Evolutionary conservation across 2,888 invertebrate species (phyloP), one percentile per base, ranked within the genome.

Genomic region (Diplolepis rosae): DNA sequence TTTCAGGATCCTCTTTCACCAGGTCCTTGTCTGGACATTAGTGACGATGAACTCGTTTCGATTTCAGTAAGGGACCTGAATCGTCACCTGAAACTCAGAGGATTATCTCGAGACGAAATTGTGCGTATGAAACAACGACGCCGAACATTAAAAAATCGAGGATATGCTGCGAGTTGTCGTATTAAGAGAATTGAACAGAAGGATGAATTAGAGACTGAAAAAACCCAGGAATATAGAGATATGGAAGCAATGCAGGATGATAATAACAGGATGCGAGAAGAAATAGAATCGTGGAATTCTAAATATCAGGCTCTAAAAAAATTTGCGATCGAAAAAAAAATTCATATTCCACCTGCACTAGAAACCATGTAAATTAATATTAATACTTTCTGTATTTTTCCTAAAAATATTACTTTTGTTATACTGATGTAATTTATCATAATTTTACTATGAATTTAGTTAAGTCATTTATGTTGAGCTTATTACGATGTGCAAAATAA

Each of bases 151-250:
- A 99, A 99, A 89, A 99, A 99, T 89, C 92, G 99, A 68, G 98
- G 98, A 0, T 99, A 99, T 85, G 99, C 98, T 0, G 96, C 96
- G 1, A 96, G 97, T 82, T 98, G 98, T 84, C 93, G 98, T 1
- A 97, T 97, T 77, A 98, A 98, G 88, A 91, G 98, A 35, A 95
- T 98, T 75, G 97, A 98, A 82, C 98, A 98, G 85, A 97, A 98
- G 82, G 98, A 98, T 85, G 97, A 96, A 74, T 87, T 98, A 50
- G 98, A 98, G 87, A 93, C 94, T 0, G 97, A 98, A 82, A 96
- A 97, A 84, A 93, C 95, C 27, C 93, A 94, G 86, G 94, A 96
- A 83, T 93, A 94, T 91, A 91, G 93, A 2, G 95, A 96, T 76
- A 95, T 96, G 91, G 96, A 97, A 80, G 89, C 92, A 1, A 95